A percentile compares a stretch with the other conserved stretches of the same genome.
Evolutionary conservation across 2,888 invertebrate genomes (phyloP).

Genomic region (Limnephilus marmoratus): DNA sequence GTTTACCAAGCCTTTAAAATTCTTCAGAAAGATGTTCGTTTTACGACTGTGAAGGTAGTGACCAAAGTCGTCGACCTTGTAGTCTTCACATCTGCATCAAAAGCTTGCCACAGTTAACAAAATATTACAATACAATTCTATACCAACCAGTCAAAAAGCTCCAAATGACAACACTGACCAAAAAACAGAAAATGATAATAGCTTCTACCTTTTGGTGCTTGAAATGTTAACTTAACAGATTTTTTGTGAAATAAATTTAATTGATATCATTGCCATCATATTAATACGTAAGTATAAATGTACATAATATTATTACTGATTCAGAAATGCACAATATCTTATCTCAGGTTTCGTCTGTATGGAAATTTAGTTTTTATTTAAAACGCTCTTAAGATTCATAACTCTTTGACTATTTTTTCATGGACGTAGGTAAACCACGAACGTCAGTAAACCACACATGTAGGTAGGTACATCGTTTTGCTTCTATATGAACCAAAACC

Average conservation of each 20-base stretch:
- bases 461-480: no score
- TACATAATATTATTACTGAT: not conserved
- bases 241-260: not conserved
- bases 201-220: not conserved
- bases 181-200: not conserved
- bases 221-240: not conserved
- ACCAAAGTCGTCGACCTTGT: slow-evolving; percentile 24
- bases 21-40: not conserved
- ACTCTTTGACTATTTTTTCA: not conserved
- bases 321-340: not conserved
- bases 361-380: not conserved
- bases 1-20: not conserved
- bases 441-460: not conserved
- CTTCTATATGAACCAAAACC: no score
- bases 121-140: not conserved
- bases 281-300: not conserved
- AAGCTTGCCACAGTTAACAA: not conserved
- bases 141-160: slow-evolving; percentile 12
- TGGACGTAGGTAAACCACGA: not conserved
- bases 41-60: slow-evolving; percentile 32
- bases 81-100: not conserved
- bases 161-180: not conserved
- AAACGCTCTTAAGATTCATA: not conserved
- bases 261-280: not conserved
- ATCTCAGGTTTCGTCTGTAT: not conserved